phyloP scores from a whole-genome alignment of 1,140 invertebrate genomes.

The Globodera ellingtonae region DNA sequence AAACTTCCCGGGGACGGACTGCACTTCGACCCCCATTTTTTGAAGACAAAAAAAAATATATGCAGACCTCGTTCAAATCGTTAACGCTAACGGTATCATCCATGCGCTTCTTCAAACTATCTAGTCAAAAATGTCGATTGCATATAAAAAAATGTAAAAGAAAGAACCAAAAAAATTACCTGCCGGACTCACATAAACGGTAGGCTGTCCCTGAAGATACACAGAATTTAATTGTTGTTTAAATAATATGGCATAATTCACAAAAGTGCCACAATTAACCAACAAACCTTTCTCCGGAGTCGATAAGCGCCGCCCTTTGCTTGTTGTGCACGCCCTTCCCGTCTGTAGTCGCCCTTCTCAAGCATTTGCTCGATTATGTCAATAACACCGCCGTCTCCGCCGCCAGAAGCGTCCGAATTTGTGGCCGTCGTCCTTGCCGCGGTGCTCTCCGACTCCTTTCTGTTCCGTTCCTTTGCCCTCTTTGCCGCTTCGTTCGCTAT shows the following conservation, averaged over 20 bases:
- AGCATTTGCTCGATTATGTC: constrained; percentile 44
- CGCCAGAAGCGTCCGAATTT: not conserved
- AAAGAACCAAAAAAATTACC: not conserved
- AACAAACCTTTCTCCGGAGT: constrained; percentile 22
- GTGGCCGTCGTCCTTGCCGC: not conserved
- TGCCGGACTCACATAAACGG: constrained; percentile 33
- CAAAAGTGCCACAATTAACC: too few species aligned
- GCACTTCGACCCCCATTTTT: too few species aligned
- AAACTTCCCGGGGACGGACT: too few species aligned
- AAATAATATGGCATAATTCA: too few species aligned
- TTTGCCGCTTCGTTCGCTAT: constrained; percentile 34
- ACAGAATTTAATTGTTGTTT: not conserved
- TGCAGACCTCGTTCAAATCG: too few species aligned
- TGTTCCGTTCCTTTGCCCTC: constrained; percentile 17
- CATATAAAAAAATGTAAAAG: not conserved
- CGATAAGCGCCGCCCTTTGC: constrained; percentile 15
- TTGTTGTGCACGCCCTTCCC: constrained; percentile 1
- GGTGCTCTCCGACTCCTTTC: not conserved
- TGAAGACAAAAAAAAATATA: too few species aligned
- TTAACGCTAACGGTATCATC: too few species aligned
- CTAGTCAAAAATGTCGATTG: not conserved
- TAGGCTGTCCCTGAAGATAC: constrained; percentile 30
- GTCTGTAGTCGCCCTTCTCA: constrained; percentile 30
- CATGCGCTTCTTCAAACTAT: too few species aligned
- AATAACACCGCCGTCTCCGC: constrained; percentile 27